Evolutionary conservation across 2,888 invertebrate species (phyloP), one percentile per base, ranked within the genome.

Genomic region (Odiellus spinosus): DNA sequence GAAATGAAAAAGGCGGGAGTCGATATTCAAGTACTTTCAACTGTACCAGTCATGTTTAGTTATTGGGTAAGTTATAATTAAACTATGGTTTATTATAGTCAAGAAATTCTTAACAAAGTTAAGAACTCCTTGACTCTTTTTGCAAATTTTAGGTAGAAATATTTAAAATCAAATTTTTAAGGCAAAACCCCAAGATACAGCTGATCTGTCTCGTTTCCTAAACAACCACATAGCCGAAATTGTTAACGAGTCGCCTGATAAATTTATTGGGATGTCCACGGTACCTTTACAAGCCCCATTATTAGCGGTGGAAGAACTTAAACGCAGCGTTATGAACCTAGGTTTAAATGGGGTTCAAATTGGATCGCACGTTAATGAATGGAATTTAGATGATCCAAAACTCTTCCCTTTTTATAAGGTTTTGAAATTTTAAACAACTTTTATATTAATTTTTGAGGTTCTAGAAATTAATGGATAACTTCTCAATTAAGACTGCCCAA

Each of bases 21-120:
- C 4, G 61, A 64, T 44, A 67, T 71, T 1, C 73, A 73, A 56
- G 71, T 67, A 5, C 56, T 73, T 46, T 74, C 73, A 6, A 73
- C 73, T 0, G 73, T 74, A 1, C 73, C 73, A 5, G 73, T 73
- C 33, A 73, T 74, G 72, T 73, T 73, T 59, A 69, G 65, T 53
- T 73, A 73, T 59, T 72, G 72, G 72, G 71, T 71, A 56, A 56
- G 62, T 55, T 15, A 15, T 17, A 12, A 40, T 40, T 5, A n/a
- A 19, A 40, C 18, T 6, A 36, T 45, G 12, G 12, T 53, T 49
- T 26, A n/a, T n/a, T n/a, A n/a, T n/a, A n/a, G n/a, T n/a, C n/a
- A n/a, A n/a, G n/a, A n/a, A n/a, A n/a, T n/a, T n/a, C n/a, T n/a
- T n/a, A n/a, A n/a, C n/a, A n/a, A n/a, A n/a, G n/a, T n/a, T n/a